phyloP scores from a whole-genome alignment of 2,888 invertebrate species.

The Drosophila anceps region DNA sequence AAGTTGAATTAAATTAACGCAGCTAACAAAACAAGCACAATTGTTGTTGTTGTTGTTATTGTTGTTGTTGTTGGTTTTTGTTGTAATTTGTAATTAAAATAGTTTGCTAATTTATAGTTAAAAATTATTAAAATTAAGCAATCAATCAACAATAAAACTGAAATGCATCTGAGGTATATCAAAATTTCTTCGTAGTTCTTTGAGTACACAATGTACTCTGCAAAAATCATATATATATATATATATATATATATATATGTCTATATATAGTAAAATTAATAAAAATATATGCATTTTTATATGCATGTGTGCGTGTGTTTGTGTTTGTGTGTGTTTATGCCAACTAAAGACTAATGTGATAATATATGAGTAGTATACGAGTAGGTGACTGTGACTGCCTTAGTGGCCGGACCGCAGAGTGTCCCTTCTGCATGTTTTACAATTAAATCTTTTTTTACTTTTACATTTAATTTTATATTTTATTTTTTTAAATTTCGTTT shows the following conservation, averaged over 20 bases:
- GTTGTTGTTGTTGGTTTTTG: neutral
- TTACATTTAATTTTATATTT: constrained; percentile 32
- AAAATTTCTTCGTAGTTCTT: constrained; percentile 85
- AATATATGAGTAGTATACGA: constrained; percentile 75
- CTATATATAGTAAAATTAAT: constrained; percentile 25
- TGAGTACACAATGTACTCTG: constrained; percentile 68
- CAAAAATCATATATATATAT: constrained; percentile 54
- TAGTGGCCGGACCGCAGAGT: constrained; percentile 1
- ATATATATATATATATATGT: constrained; percentile 15
- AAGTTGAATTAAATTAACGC: constrained; percentile 25
- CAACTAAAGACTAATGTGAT: constrained; percentile 75
- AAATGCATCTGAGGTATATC: constrained; percentile 86
- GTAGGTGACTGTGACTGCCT: constrained; percentile 66
- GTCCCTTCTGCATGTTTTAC: constrained; percentile 19
- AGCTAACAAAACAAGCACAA: constrained; percentile 24
- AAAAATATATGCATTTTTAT: constrained; percentile 9
- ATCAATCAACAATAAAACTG: constrained; percentile 84
- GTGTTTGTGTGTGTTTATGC: constrained; percentile 31
- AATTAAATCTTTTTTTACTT: constrained; percentile 14
- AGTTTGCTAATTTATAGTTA: constrained; percentile 36
- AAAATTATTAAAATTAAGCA: constrained; percentile 75
- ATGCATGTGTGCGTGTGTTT: constrained; percentile 20
- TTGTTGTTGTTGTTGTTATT: constrained; percentile 12
- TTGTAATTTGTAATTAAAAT: constrained; percentile 14
- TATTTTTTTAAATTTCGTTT: constrained; percentile 8